Evolutionary conservation across 2,797 vertebrate species (phyloP).

Genomic region (Leucoraja ocellata): DNA sequence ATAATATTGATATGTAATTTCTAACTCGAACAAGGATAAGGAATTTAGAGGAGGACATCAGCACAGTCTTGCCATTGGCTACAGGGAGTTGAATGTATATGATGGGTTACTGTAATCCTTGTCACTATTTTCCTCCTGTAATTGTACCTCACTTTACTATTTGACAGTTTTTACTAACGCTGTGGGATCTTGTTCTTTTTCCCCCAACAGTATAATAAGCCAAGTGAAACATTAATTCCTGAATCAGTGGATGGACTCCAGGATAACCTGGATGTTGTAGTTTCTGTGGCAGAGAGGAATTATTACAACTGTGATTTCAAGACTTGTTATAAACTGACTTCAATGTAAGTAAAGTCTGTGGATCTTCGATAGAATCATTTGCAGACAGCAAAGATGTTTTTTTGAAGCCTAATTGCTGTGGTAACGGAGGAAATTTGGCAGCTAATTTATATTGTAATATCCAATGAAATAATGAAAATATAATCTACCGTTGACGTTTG

Average conservation of each 20-base stretch:
- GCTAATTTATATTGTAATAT: not conserved
- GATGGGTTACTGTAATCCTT: not conserved
- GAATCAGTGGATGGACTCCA: constrained; percentile 86
- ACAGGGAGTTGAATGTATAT: not conserved
- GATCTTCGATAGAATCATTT: not conserved
- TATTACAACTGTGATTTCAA: constrained; percentile 99
- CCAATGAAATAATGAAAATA: not conserved
- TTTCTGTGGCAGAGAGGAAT: constrained; percentile 94
- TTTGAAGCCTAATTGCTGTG: not conserved
- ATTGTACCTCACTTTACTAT: not conserved
- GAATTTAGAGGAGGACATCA: not conserved
- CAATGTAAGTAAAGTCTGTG: constrained; percentile 73
- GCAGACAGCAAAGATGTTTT: too few relatives aligned
- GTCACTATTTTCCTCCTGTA: not conserved
- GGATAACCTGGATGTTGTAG: constrained; percentile 92
- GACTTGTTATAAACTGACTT: constrained; percentile 98
- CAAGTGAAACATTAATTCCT: constrained; percentile 87
- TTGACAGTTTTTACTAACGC: not conserved
- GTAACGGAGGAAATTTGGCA: not conserved
- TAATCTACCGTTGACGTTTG: not conserved
- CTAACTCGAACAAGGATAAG: not conserved
- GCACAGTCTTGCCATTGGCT: not conserved
- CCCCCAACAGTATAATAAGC: constrained; percentile 74
- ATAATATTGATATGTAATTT: not conserved
- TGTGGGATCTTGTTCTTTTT: not conserved